phyloP scores from a whole-genome alignment of 2,113 vertebrate genomes.

The Ictalurus punctatus region DNA sequence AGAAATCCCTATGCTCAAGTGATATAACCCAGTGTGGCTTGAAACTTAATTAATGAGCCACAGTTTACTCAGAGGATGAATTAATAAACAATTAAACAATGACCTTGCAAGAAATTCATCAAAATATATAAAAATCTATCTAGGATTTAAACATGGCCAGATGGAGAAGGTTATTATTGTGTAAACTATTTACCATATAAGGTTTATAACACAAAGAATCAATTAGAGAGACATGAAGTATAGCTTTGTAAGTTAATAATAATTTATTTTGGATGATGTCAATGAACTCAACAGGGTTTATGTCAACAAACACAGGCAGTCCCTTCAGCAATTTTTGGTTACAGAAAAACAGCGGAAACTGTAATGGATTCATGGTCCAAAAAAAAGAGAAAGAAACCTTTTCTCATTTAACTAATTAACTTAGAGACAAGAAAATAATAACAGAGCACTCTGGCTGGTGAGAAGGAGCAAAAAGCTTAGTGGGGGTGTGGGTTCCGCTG shows the following conservation, averaged over 20 bases:
- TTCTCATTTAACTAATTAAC: conserved; percentile 63
- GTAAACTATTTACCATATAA: conserved; percentile 26
- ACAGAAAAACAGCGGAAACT: conserved; percentile 27
- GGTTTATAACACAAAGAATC: conserved; percentile 33
- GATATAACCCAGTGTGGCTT: conserved; percentile 37
- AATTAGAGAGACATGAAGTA: conserved; percentile 31
- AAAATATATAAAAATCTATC: conserved; percentile 9
- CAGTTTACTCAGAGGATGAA: conserved; percentile 45
- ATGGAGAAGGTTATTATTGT: neutral
- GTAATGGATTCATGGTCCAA: conserved; percentile 50
- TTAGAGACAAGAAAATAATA: conserved; percentile 46
- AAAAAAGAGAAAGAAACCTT: conserved; percentile 38
- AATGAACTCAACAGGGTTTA: conserved; percentile 48
- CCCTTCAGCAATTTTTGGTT: conserved; percentile 31
- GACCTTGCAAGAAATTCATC: conserved; percentile 2
- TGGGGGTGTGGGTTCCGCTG: conserved; percentile 43
- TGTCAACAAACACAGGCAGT: conserved; percentile 46
- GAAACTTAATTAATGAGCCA: conserved; percentile 42
- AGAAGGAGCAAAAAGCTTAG: conserved; percentile 49
- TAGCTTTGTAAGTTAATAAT: conserved; percentile 48
- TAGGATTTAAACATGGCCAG: conserved; percentile 2
- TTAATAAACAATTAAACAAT: conserved; percentile 31
- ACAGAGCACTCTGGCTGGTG: conserved; percentile 39
- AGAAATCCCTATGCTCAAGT: conserved; percentile 33
- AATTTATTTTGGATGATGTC: conserved; percentile 44